Percentiles rank a stretch among this genome's conserved stretches.
phyloP scores from a whole-genome alignment of 2,797 vertebrate species.

The Sebastes jordani region DNA sequence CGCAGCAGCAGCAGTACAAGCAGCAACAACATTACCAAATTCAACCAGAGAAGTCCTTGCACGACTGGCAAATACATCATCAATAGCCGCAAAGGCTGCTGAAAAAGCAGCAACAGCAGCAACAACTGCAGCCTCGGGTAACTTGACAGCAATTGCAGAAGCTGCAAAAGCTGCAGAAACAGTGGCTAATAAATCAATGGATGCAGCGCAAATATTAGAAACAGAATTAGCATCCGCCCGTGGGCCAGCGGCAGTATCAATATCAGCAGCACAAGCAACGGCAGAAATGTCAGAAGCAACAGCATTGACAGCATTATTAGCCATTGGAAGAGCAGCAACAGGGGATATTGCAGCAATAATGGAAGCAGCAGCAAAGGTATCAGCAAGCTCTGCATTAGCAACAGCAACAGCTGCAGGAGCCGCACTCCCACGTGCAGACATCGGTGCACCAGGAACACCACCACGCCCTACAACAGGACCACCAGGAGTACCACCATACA shows the following conservation, averaged over 20 bases:
- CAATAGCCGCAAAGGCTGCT: background rate
- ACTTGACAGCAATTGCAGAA: background rate
- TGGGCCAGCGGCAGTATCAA: background rate
- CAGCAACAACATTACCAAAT: background rate
- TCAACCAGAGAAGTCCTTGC: background rate
- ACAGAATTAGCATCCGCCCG: background rate
- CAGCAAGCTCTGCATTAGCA: background rate
- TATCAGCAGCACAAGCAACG: slow-evolving; percentile 1
- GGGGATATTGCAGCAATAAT: background rate
- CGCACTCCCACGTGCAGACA: background rate
- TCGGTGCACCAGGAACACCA: background rate
- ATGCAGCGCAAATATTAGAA: background rate
- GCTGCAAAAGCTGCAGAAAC: background rate
- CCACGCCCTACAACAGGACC: background rate
- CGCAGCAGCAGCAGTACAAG: slow-evolving; percentile 11
- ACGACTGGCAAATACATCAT: background rate
- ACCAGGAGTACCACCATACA: background rate
- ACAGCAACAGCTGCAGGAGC: background rate
- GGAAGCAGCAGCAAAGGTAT: background rate
- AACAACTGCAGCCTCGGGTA: background rate
- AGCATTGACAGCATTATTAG: background rate
- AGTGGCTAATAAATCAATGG: background rate
- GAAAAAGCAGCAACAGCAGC: slow-evolving; percentile 15
- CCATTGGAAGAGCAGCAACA: background rate
- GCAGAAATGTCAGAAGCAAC: slow-evolving; percentile 13